Percentiles rank a stretch among this genome's conserved stretches.
Conservation (phyloP, 2,113 vertebrate species). For the Monarcha castaneiventris region DNA sequence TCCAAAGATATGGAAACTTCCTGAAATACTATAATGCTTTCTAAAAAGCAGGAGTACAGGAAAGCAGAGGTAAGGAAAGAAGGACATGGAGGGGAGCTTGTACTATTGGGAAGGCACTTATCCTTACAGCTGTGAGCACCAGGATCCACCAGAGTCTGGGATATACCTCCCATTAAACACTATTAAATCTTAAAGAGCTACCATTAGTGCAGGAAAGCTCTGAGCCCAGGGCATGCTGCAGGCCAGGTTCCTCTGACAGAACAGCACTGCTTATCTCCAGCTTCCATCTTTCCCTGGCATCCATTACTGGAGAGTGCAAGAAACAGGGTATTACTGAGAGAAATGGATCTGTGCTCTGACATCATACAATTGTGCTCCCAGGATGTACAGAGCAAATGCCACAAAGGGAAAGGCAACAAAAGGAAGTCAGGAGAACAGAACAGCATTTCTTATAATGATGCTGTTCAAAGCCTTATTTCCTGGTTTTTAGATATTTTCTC, state of each 20-base stretch:
- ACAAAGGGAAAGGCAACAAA: neutral
- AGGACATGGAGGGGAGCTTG: neutral
- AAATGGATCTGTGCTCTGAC: neutral
- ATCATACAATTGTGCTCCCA: rapidly evolving
- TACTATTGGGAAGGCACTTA: neutral
- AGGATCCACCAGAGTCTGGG: neutral
- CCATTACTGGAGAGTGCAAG: neutral
- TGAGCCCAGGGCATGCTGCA: neutral
- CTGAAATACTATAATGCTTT: neutral
- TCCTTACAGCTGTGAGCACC: neutral
- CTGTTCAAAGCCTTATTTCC: neutral
- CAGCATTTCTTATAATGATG: neutral
- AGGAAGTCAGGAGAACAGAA: neutral
- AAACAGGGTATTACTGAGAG: rapidly evolving
- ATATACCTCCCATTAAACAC: neutral
- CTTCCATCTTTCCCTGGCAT: neutral
- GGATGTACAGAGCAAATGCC: neutral
- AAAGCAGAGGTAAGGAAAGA: neutral
- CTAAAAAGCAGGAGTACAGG: neutral
- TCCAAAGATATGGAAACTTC: neutral
- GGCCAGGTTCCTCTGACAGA: neutral
- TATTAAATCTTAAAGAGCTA: neutral
- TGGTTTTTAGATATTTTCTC: neutral
- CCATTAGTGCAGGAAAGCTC: neutral
- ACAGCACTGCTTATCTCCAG: neutral